phyloP scores from a whole-genome alignment of 2,113 vertebrate genomes.

The Numenius arquata region DNA sequence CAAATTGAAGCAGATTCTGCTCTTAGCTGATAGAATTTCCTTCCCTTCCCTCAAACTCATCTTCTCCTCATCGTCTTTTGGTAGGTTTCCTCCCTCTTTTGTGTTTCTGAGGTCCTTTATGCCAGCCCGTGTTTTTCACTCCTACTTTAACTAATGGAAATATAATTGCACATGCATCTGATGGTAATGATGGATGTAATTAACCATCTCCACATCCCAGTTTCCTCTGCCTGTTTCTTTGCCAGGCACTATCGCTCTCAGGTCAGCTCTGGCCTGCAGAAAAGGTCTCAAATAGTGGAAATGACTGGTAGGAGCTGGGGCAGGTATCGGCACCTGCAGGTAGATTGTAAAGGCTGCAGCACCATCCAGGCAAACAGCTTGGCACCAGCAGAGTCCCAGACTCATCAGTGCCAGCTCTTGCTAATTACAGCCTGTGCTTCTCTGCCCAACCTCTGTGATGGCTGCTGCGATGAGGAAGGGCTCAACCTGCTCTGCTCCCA shows the following conservation, averaged over 20 bases:
- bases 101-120: neutral
- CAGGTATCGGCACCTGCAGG: neutral
- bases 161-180: neutral
- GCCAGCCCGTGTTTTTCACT: neutral
- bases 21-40: neutral
- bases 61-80: rapidly evolving
- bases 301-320: neutral
- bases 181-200: neutral
- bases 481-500: neutral
- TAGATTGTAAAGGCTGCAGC: neutral
- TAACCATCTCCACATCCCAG: neutral
- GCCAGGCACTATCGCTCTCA: neutral
- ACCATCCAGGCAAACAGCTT: neutral
- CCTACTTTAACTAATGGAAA: neutral
- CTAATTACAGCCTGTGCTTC: neutral
- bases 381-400: neutral
- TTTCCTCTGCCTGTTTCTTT: neutral
- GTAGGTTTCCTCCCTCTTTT: neutral
- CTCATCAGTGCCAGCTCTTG: neutral
- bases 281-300: neutral
- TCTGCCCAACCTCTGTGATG: rapidly evolving
- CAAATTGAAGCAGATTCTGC: neutral
- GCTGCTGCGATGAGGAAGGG: neutral
- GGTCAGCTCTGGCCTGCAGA: neutral
- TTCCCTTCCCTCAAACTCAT: neutral